These are phyloP conservation scores for Platerodrilus igneus DNA, from an alignment of 2,888 invertebrate species.

Conservation along the genomic window DNA sequence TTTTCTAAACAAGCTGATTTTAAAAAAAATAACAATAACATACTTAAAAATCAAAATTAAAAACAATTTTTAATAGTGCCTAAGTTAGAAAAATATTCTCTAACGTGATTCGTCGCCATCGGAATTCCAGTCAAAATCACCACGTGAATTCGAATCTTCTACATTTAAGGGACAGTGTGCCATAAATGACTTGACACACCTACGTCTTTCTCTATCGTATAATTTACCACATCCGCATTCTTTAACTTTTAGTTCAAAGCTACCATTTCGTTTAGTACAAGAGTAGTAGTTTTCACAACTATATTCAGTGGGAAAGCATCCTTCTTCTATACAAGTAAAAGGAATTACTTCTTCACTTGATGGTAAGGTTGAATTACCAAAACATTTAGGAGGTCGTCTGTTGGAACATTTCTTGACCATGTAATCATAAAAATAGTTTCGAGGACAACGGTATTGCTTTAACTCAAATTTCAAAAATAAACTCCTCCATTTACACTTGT, in stretches of 20 bases:
- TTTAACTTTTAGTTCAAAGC: constrained; percentile 42
- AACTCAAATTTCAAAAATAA: constrained; percentile 51
- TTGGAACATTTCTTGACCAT: constrained; percentile 40
- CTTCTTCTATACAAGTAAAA: constrained; percentile 44
- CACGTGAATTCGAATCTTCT: too few species aligned
- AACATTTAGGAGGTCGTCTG: constrained; percentile 2
- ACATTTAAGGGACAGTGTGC: constrained; percentile 36
- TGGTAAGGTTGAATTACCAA: constrained; percentile 11
- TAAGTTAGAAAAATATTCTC: too few species aligned
- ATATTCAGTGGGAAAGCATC: constrained; percentile 45
- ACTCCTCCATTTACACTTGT: constrained; percentile 52
- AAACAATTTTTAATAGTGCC: neutral
- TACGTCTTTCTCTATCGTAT: constrained; percentile 41
- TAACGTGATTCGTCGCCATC: constrained; percentile 3
- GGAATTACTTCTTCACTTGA: constrained; percentile 3
- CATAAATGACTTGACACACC: constrained; percentile 36
- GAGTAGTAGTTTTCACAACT: constrained; percentile 50
- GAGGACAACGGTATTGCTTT: constrained; percentile 50
- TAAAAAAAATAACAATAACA: too few species aligned
- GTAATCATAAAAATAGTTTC: constrained; percentile 40
- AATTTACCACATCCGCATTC: constrained; percentile 49
- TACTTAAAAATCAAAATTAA: too few species aligned
- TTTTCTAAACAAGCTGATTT: too few species aligned
- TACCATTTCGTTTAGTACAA: constrained; percentile 44
- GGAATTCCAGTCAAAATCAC: too few species aligned